Base-by-base conservation (phyloP, 2,888 invertebrate species). In the Sinopyrophorus schimmeli region DNA sequence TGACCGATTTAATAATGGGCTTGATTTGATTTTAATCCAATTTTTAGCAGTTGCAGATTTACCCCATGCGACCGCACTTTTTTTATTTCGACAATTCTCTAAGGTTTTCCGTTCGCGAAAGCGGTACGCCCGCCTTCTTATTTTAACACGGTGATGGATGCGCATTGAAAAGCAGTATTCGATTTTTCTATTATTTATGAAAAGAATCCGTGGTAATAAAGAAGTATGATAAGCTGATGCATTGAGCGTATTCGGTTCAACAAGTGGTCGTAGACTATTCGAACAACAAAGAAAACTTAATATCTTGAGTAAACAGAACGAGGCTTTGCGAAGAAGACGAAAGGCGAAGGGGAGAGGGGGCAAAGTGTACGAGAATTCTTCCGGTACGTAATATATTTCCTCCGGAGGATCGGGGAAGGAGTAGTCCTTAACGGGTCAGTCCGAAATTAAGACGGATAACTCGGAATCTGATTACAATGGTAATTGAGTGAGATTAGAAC, bases 381-480 rank as follows among this genome's bases (percentile, higher is more conserved):
- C 32, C 24, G 18, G 27, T 15, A 21, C 39, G 16, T 12, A 11
- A 26, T 39, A 10, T 18, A 15, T 40, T 39, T 39, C 31, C 34
- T 23, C 12, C 11, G 23, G n/a, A 24, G 28, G 32, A 24, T 35
- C 9, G 4, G 4, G 17, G 23, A 24, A 24, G 16, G 18, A 27
- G 12, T n/a, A n/a, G n/a, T n/a, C 10, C 21, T 35, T 37, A 35
- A 35, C 21, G 38, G 44, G 40, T 41, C 40, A 34, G 17, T 40
- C 35, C 11, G 41, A 32, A 46, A 40, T 40, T 50, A 40, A 50
- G 43, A 39, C 30, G 30, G 31, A 51, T 40, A 51, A 28, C 24
- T 58, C 53, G 54, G 50, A 57, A 58, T 61, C 56, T 55, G 59
- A 61, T 62, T 61, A 54, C 55, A 57, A 61, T 58, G 56, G 60